Percentiles rank a stretch among this genome's conserved stretches.
Conservation (phyloP, 1,140 invertebrate genomes). For the Pseudomyrmex gracilis region DNA sequence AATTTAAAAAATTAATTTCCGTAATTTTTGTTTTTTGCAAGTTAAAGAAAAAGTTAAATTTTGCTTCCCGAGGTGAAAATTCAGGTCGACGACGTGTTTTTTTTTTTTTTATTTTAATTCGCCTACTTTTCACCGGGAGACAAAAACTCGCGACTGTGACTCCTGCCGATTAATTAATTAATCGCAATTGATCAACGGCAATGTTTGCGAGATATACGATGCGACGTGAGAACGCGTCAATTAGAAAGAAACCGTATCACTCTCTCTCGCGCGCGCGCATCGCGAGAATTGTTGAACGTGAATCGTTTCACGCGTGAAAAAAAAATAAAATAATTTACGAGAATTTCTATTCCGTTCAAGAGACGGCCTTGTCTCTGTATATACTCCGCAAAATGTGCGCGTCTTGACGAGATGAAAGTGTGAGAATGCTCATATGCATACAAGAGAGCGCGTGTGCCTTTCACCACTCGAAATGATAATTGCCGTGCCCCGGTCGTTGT, state of each 20-base stretch:
- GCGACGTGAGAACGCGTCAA: conserved; percentile 42
- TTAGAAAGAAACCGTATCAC: conserved; percentile 68
- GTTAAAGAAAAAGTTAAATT: too few relatives aligned
- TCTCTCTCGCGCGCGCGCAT: conserved; percentile 71
- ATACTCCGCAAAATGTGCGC: conserved; percentile 39
- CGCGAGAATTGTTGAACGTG: conserved; percentile 69
- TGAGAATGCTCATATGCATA: conserved; percentile 78
- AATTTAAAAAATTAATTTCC: too few relatives aligned
- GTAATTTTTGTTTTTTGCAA: too few relatives aligned
- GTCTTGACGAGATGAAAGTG: conserved; percentile 79
- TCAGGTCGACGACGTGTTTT: not conserved
- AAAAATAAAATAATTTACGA: conserved; percentile 73
- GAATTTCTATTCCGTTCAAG: conserved; percentile 73
- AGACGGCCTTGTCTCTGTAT: conserved; percentile 62
- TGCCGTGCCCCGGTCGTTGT: not conserved
- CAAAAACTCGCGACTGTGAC: not conserved
- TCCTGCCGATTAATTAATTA: not conserved
- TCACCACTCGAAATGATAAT: conserved; percentile 71
- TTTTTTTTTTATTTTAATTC: not conserved
- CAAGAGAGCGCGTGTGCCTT: conserved; percentile 73
- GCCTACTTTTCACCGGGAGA: not conserved
- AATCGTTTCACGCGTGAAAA: conserved; percentile 70
- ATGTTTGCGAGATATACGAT: conserved; percentile 27
- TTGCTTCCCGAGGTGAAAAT: not conserved
- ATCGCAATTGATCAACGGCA: not conserved